Evolutionary conservation across 2,888 invertebrate species (phyloP), one percentile per base, ranked within the genome.

Genomic region (Synergus japonicus): DNA sequence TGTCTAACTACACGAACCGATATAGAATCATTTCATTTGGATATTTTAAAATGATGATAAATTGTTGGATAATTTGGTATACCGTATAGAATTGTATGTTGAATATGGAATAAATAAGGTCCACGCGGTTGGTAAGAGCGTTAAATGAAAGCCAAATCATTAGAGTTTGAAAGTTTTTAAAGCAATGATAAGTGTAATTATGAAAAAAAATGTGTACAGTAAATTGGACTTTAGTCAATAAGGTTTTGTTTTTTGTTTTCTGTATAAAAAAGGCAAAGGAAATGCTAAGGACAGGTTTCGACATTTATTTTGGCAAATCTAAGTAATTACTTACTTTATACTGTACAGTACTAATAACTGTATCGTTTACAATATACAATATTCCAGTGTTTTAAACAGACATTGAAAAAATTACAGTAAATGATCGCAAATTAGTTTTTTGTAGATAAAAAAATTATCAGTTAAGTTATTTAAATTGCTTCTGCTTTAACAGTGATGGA

Each of bases 381-480:
- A 10, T 67, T 29, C 29, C 63, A 29, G 63, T 46, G 46, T 44
- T 67, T 22, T 67, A 22, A 46, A 44, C 5, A 60, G 22, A 10
- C 12, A 49, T 73, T 54, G n/a, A n/a, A 73, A 73, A 73, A 58
- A 12, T 43, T 15, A 41, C 41, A 66, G 18, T 73, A 73, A 73
- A 37, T 18, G 46, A 22, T n/a, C n/a, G 41, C 18, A 73, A 73
- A 41, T 54, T 15, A 49, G 37, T 54, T 54, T 15, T 29, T 37
- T 73, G 54, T 73, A 58, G 73, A 73, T 41, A 73, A 54, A 54
- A 73, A 49, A n/a, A 73, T 54, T 54, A 54, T n/a, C 41, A 15
- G 37, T 54, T 54, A 29, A 67, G 18, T 67, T 37, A 73, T 54
- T 41, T 54, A 37, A 73, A 54, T 73, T 73, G 29, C 37, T 37